Evolutionary conservation across 2,797 vertebrate species (phyloP), one percentile per base, ranked within the genome.

Genomic region (Pachyuromys duprasi): DNA sequence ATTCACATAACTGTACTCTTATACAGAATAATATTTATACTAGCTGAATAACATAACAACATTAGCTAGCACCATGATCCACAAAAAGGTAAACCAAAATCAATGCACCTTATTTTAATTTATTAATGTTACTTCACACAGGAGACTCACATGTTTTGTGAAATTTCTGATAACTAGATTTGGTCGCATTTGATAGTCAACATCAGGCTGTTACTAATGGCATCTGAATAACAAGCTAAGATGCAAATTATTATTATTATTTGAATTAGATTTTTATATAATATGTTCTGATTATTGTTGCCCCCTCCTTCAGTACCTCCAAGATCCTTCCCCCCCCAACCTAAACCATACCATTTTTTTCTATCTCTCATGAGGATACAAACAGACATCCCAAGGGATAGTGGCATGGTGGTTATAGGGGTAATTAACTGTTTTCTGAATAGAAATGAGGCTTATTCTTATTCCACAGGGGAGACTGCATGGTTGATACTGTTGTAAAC

Each of bases 11-110:
- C 14, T 88, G 26, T 62, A 72, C 13, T 60, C 14, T 78, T 62
- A 72, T 79, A 80, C n/a, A 62, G 55, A 92, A 90, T 74, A 88
- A 57, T 80, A 84, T 89, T 65, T 91, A 70, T 22, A 88, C 26
- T 86, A 15, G 31, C 24, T 92, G 67, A 93, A 39, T 89, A 75
- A 82, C 86, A 88, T 74, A 53, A 70, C 70, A 92, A 86, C 55
- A 78, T 90, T 62, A 86, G 78, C 88, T n/a, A 93, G 39, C 4
- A 5, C 1, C 11, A 55, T 24, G 75, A 53, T 53, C 22, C 14
- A 65, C 45, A 22, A 91, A 81, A 70, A 74, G 42, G 31, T 31
- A 42, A 84, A 79, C 13, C 53, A 63, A 92, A 92, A 14, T n/a
- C 33, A 80, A 78, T 2, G 93, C n/a, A 5, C 1, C 91, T 86